Base-by-base conservation (phyloP, 2,888 invertebrate genomes). In the Eilema sororculum region DNA sequence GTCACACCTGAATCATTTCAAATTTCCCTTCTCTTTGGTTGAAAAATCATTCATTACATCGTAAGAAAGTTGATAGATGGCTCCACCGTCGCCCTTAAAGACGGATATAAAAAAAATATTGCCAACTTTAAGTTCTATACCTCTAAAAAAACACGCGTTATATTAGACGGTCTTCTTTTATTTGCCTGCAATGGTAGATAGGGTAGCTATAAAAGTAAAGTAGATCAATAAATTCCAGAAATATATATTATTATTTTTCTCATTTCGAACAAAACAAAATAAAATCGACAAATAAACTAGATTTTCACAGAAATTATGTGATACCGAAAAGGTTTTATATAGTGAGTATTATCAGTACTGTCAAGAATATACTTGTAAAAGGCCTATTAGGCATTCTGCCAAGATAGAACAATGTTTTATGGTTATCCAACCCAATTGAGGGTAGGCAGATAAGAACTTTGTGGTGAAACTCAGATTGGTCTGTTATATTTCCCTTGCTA, bases 321-420 rank as follows among this genome's bases (percentile, higher is more conserved):
- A 24, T 63, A n/a, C 20, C 46, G 20, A 25, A 63, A 9, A 25
- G 25, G 25, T 46, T 46, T 46, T 63, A 46, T 25, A 41, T n/a
- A 63, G 25, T 46, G 20, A 46, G 25, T 46, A 41, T 46, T 41
- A 63, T 46, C 25, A 28, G 46, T 28, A 25, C 63, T 41, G 46
- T 63, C 25, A 46, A 3, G 37, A 25, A 25, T 25, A 41, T 46
- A 63, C 12, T 58, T 58, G 58, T 58, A 58, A 46, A 28, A 6
- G 25, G 46, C 25, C 9, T 24, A 25, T 63, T 63, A 46, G 33
- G 33, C 61, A n/a, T 61, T 61, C 12, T 30, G 61, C 33, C 58
- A 58, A 58, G 20, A 58, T 58, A 28, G 13, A 22, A 41, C 1
- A 16, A 41, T 62, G 24, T 9, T 41, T 41, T 62, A 62, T 62